Base-by-base conservation (phyloP, 2,888 invertebrate species). In the Ormyrus nitidulus region DNA sequence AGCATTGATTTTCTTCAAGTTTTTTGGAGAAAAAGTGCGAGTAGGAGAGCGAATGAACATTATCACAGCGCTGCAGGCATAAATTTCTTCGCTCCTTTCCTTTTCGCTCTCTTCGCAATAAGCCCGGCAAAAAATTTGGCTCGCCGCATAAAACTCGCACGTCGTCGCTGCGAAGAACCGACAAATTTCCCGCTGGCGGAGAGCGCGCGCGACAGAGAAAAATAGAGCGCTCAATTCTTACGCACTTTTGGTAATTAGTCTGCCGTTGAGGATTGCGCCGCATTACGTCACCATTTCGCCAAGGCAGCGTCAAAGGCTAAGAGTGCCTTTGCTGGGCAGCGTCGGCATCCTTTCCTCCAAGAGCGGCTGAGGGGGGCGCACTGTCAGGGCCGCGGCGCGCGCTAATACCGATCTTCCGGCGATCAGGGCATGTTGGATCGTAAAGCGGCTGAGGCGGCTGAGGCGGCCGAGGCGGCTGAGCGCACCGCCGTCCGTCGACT, bases 201-300 rank as follows among this genome's bases (percentile, higher is more conserved):
- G 13, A 13, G 13, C 34, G 34, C 34, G 34, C 34, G 34, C 34
- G 34, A 34, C 34, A 34, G 34, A 4, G 34, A 34, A 34, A 34
- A 34, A 34, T 34, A 34, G 4, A 34, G 34, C 34, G 34, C 34
- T 34, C 3, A 3, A 34, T 34, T 34, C 34, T 34, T 34, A 34
- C 34, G 34, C 34, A 34, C 34, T 34, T 34, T 34, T 34, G 34
- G 34, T 34, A 34, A 34, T 34, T 34, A 34, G 34, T 34, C 34
- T 4, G 34, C 34, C 53, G 8, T 6, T 53, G 53, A 10, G 10
- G 10, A 53, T 10, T 53, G 9, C 8, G 10, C 53, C 2, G 64
- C 48, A 34, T 64, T 64, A 64, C 64, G 64, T 64, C 64, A 64
- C 64, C 64, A 64, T 64, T 48, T 64, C 8, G 5, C 19, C 62